phyloP scores from a whole-genome alignment of 1,140 invertebrate species.

The Ganaspis sp. region DNA sequence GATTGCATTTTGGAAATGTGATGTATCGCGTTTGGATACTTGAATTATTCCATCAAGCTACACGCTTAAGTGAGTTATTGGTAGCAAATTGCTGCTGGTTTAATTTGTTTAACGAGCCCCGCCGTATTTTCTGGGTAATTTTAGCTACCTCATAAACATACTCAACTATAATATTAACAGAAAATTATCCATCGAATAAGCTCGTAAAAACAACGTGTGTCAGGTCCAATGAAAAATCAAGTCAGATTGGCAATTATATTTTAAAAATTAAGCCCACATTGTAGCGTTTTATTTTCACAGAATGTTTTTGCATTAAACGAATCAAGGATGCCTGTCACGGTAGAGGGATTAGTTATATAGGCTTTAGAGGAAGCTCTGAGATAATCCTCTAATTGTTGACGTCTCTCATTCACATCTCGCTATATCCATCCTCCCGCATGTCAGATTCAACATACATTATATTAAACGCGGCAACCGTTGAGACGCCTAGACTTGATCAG shows the following conservation, averaged over 20 bases:
- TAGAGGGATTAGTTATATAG: background rate
- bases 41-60: conserved; percentile 6
- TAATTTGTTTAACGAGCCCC: background rate
- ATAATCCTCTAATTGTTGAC: conserved; percentile 14
- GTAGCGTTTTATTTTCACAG: background rate
- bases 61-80: conserved; percentile 1
- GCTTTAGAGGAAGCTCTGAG: background rate
- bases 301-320: background rate
- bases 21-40: background rate
- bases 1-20: background rate
- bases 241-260: background rate
- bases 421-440: conserved; percentile 9
- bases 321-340: background rate
- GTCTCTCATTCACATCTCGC: background rate
- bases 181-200: conserved; percentile 2
- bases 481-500: background rate
- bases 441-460: conserved; percentile 11
- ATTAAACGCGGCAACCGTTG: background rate
- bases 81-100: background rate
- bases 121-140: background rate
- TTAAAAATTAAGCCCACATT: no score
- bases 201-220: background rate
- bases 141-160: conserved; percentile 1
- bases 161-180: background rate
- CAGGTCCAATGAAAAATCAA: background rate